Conservation (phyloP, 2,113 vertebrate species). For the Casuarius casuarius region DNA sequence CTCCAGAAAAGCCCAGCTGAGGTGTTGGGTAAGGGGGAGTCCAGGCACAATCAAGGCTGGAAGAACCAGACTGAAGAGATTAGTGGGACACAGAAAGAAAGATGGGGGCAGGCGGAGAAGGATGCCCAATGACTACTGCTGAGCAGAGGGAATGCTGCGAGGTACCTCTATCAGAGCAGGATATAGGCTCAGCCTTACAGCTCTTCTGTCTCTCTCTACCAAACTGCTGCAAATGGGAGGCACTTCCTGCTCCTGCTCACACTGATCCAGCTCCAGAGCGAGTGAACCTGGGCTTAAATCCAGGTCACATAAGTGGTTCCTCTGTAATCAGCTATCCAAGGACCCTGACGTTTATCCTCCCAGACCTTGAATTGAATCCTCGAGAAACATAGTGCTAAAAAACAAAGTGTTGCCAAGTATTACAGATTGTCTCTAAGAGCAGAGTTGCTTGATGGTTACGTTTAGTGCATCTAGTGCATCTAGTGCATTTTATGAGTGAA, state of each 20-base stretch:
- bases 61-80: background rate
- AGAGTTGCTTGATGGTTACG: background rate
- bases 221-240: background rate
- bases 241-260: fast-evolving
- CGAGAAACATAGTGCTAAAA: background rate
- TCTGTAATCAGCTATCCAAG: background rate
- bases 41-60: background rate
- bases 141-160: background rate
- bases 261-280: background rate
- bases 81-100: background rate
- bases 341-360: background rate
- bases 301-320: background rate
- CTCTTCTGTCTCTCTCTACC: background rate
- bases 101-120: background rate
- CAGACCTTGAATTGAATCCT: background rate
- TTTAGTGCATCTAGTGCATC: fast-evolving
- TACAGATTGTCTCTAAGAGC: background rate
- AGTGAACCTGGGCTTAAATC: background rate
- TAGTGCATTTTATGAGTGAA: background rate
- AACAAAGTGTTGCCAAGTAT: background rate
- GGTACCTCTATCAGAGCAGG: no score
- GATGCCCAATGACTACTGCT: background rate
- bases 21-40: background rate
- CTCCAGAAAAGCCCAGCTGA: background rate
- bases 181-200: background rate